Evolutionary conservation across 2,888 invertebrate genomes (phyloP), one percentile per base, ranked within the genome.

Genomic region (Phengaris alcon): DNA sequence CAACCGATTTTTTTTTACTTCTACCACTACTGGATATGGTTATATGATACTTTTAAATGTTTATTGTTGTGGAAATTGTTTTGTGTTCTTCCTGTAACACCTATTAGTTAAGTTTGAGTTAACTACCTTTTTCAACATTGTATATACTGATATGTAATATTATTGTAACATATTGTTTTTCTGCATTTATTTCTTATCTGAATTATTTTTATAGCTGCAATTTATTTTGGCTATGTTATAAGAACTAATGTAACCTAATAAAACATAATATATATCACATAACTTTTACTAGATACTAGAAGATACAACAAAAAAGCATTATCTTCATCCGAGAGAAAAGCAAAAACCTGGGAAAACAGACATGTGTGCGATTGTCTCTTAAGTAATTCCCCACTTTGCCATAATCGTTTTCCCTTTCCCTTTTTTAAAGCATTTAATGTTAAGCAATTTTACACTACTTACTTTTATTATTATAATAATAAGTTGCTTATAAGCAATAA

Each of bases 341-440:
- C 82, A 83, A 82, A 84, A 84, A 79, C 80, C 80, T 79, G 81
- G 83, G 48, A 87, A 87, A 89, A 86, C 84, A 82, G 82, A 83
- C 90, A 90, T 86, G 85, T 89, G 88, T 87, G 85, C 87, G 86
- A 90, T 90, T 87, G 89, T 85, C 86, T 87, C 85, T 84, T 85
- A 85, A 88, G 85, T 85, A 85, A 85, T 87, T 85, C 83, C 82
- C 83, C 80, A 81, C 81, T 80, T 81, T 81, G 78, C 70, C 82
- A 78, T 90, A 88, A 88, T 87, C 86, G 90, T 84, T 89, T 87
- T 85, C 85, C 87, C 87, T 85, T 83, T 84, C 82, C 82, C 83
- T 84, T 83, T 82, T 82, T 82, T 82, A 81, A 86, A 86, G 83
- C 82, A 84, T 81, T 83, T 84, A 87, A 85, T 86, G 74, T 64